Evolutionary conservation across 2,113 vertebrate species (phyloP).

Genomic region (Erythrolamprus reginae): DNA sequence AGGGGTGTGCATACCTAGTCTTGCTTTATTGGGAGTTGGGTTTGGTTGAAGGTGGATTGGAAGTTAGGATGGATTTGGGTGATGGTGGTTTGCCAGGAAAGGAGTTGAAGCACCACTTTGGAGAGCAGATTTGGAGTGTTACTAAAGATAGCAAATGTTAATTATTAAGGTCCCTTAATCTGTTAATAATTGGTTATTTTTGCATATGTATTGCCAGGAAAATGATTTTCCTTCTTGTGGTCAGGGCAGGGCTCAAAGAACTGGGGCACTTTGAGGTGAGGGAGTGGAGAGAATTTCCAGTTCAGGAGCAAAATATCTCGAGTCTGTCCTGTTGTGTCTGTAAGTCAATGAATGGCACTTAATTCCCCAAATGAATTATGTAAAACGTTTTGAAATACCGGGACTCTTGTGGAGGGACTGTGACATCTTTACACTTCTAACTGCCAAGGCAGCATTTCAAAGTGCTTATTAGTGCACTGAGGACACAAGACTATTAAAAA

Average conservation of each 20-base stretch:
- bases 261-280: not conserved
- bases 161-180: not conserved
- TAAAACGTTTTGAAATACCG: constrained; percentile 42
- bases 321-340: not conserved
- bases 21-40: too few species aligned
- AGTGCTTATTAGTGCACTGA: constrained; percentile 54
- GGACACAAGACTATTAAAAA: constrained; percentile 51
- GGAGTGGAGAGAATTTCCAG: not conserved
- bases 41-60: too few species aligned
- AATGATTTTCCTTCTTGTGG: not conserved
- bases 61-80: too few species aligned
- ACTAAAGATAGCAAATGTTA: not conserved
- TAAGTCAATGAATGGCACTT: constrained; percentile 8
- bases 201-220: not conserved
- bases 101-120: not conserved
- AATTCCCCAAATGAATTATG: constrained; percentile 29
- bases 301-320: not conserved
- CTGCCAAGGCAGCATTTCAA: constrained; percentile 38
- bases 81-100: not conserved
- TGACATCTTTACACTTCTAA: constrained; percentile 24
- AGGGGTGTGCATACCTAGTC: too few species aligned
- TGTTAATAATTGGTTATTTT: not conserved
- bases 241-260: not conserved
- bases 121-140: not conserved
- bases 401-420: constrained; percentile 31